These are phyloP conservation scores for Hesperophylax magnus DNA, from an alignment of 1,140 invertebrate genomes.

Conservation along the genomic window DNA sequence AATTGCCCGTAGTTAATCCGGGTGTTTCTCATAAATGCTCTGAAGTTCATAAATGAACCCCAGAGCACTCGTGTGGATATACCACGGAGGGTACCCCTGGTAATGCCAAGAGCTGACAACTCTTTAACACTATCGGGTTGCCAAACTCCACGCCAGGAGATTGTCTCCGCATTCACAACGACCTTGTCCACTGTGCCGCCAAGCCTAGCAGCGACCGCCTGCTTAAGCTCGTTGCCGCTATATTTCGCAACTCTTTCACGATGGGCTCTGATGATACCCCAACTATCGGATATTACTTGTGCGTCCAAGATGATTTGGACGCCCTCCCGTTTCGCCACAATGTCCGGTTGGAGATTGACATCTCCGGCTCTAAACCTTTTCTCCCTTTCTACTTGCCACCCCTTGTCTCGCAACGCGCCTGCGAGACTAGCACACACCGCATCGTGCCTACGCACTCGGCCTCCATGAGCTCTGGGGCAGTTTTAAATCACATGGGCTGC, in stretches of 20 bases:
- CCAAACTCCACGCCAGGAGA: background rate
- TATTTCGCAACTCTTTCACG: background rate
- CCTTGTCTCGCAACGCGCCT: background rate
- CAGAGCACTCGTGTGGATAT: background rate
- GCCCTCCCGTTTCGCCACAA: no score
- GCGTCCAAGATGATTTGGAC: no score
- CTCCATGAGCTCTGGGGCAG: slow-evolving; percentile 62
- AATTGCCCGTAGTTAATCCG: no score
- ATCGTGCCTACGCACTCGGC: slow-evolving; percentile 60
- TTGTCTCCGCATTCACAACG: background rate
- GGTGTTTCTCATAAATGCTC: no score
- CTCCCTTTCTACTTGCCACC: background rate
- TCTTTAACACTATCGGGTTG: background rate
- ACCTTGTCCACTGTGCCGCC: no score
- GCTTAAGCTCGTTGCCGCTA: no score
- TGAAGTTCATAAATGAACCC: no score
- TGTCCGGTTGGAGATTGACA: no score
- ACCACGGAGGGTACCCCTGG: background rate
- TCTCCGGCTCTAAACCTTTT: no score
- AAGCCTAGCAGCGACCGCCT: no score
- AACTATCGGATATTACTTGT: no score
- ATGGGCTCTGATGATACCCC: no score
- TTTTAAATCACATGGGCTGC: slow-evolving; percentile 62
- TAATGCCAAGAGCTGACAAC: background rate
- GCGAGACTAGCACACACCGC: background rate